A percentile compares a stretch with the other conserved stretches of the same genome.
phyloP scores from a whole-genome alignment of 2,797 vertebrate genomes.

The Xenopus petersii region DNA sequence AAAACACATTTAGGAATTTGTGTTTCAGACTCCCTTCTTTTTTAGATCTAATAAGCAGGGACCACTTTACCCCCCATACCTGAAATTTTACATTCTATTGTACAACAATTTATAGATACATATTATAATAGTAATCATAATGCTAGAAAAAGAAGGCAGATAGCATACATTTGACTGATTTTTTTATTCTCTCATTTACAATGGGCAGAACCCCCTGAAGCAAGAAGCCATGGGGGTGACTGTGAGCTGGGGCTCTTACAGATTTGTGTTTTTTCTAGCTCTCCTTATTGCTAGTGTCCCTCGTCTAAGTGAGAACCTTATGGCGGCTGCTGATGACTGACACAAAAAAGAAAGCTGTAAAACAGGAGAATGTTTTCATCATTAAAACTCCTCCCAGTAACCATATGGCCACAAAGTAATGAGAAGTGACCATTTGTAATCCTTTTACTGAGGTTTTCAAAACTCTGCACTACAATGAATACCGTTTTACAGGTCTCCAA shows the following conservation, averaged over 20 bases:
- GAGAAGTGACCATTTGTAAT: conserved; percentile 3
- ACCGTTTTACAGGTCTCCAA: neutral
- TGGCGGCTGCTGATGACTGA: conserved; percentile 11
- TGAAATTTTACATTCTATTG: no score
- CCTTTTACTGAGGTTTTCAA: neutral
- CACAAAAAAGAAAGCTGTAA: conserved; percentile 10
- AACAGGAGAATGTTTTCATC: conserved; percentile 3
- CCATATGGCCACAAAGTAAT: conserved; percentile 13
- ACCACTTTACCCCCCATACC: no score
- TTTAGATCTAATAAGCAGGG: no score
- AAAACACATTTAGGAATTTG: no score
- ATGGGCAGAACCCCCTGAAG: neutral
- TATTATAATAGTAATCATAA: no score
- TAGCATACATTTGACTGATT: no score
- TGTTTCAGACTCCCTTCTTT: no score
- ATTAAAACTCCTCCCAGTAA: conserved; percentile 3
- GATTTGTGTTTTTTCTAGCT: neutral
- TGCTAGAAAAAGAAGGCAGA: no score
- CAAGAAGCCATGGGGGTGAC: neutral
- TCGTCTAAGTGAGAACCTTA: neutral
- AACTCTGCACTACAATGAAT: neutral
- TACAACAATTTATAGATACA: no score
- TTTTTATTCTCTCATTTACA: no score
- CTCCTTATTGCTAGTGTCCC: conserved; percentile 13
- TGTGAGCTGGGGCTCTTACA: neutral